Percentiles rank a stretch among this genome's conserved stretches.
phyloP scores from a whole-genome alignment of 2,797 vertebrate genomes.

The Trematomus bernacchii region DNA sequence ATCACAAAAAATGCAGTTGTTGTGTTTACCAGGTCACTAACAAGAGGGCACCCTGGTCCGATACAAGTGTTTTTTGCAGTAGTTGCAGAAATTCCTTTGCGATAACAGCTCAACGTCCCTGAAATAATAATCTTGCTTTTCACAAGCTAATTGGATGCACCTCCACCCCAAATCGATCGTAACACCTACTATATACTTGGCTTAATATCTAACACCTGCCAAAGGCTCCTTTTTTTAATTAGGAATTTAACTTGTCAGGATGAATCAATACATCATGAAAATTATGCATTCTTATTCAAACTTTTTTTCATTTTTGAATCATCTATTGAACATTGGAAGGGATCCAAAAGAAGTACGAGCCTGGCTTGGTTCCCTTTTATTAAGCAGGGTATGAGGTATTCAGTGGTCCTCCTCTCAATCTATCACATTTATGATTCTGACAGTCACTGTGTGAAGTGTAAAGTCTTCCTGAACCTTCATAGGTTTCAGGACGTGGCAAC shows the following conservation, averaged over 20 bases:
- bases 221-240: conserved; percentile 50
- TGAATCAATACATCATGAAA: conserved; percentile 61
- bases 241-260: conserved; percentile 36
- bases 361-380: neutral
- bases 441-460: neutral
- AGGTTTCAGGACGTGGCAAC: neutral
- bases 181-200: conserved; percentile 9
- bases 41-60: neutral
- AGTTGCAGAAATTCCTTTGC: neutral
- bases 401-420: neutral
- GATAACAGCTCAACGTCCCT: neutral
- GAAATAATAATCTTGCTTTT: neutral
- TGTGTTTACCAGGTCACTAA: neutral
- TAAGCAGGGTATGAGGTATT: neutral
- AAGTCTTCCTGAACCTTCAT: neutral
- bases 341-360: conserved; percentile 12
- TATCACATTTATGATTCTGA: neutral
- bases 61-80: neutral
- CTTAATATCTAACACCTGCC: conserved; percentile 45
- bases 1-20: neutral
- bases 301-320: conserved; percentile 15
- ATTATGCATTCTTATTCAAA: conserved; percentile 47
- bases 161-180: conserved; percentile 30
- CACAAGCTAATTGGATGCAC: conserved; percentile 40
- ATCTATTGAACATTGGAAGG: conserved; percentile 31